Base-by-base conservation (phyloP, 2,888 invertebrate species). In the Agrochola lota region DNA sequence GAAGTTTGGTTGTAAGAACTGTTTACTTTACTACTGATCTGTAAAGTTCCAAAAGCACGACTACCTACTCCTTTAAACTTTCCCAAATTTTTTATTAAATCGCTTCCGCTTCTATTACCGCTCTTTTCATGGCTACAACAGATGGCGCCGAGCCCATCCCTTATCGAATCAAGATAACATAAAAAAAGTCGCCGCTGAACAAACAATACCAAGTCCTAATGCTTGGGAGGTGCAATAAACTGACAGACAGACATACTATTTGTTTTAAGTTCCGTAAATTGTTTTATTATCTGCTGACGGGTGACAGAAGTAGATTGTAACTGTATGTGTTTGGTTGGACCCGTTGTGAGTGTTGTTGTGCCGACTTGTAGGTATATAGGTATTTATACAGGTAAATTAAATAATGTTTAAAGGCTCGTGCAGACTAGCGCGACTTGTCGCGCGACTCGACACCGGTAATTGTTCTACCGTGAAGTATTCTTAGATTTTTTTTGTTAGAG, bases 131-230 rank as follows among this genome's bases (percentile, higher is more conserved):
- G 85, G 89, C 87, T 87, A 60, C 57, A 77, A 73, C 57, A 75
- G 77, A 77, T 85, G 92, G 91, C 91, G 86, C 87, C 85, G 81
- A 77, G 85, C 6, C 78, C 87, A 87, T 85, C 76, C 81, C 84
- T 91, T 92, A 92, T 93, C 91, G 89, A 88, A 91, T 90, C 88
- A 80, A 86, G 90, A 90, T 91, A 90, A 89, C 76, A 74, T 86
- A 81, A 85, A 90, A 91, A 84, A 90, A 90, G 80, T 86, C 87
- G 87, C 91, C 89, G 91, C 89, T 86, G 82, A 81, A 87, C 87
- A 90, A 91, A 92, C 91, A 92, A 92, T 89, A 46, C 78, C 30
- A 69, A 59, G 60, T 40, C 43, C 71, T 71, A 71, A 81, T 52
- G 71, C 80, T 83, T 85, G 85, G 73, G 73, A 80, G 83, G 77